Evolutionary conservation across 2,113 vertebrate species (phyloP).

Genomic region (Erythrocercus mccallii): DNA sequence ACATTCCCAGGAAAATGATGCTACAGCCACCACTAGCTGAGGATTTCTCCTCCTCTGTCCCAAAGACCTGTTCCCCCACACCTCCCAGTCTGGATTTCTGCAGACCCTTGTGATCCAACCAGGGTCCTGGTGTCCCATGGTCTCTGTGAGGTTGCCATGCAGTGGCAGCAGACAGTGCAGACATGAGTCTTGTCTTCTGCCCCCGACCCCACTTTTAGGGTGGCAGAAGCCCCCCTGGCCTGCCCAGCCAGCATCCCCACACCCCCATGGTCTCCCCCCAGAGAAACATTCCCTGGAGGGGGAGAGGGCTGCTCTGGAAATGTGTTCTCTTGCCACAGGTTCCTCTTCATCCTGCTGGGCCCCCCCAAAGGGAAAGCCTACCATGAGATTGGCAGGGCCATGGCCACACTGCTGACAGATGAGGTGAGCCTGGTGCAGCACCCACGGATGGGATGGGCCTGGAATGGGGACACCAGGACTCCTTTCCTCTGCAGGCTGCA

Average conservation of each 20-base stretch:
- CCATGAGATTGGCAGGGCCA: constrained; percentile 76
- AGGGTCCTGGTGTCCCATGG: neutral
- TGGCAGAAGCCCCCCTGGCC: neutral
- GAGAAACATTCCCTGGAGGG: accelerated
- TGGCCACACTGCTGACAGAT: constrained; percentile 73
- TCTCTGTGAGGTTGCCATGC: neutral
- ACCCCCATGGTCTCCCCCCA: accelerated
- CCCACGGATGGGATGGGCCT: neutral
- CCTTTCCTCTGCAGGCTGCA: neutral
- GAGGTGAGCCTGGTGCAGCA: constrained; percentile 56
- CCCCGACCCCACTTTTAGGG: accelerated
- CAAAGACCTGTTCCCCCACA: neutral
- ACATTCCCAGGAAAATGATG: neutral
- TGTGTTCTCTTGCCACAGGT: constrained; percentile 44
- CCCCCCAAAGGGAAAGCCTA: constrained; percentile 62
- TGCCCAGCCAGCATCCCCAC: neutral
- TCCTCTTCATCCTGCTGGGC: constrained; percentile 79
- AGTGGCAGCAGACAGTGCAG: neutral
- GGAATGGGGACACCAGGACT: neutral
- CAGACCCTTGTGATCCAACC: neutral
- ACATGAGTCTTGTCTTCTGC: neutral
- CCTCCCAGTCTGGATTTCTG: neutral
- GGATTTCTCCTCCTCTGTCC: neutral
- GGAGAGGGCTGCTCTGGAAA: neutral
- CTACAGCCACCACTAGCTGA: neutral